Conservation (phyloP, 2,888 invertebrate species). For the Eupelmus urozonus region DNA sequence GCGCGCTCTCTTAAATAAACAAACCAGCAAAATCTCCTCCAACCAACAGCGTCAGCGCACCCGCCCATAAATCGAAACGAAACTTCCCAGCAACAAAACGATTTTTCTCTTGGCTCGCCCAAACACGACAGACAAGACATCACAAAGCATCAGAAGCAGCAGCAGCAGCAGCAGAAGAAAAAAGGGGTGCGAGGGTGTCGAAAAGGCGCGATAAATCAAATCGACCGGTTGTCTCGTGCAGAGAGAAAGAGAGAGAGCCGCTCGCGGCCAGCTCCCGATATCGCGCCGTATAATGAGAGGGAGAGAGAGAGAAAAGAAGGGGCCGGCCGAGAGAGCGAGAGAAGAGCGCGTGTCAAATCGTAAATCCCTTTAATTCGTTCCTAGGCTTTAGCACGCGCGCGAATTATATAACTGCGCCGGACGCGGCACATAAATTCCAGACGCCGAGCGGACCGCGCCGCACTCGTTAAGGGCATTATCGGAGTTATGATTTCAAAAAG, state of each 20-base stretch:
- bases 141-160: constrained; percentile 16
- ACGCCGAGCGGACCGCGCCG: constrained; percentile 57
- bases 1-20: too few species aligned
- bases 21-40: too few species aligned
- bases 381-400: constrained; percentile 71
- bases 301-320: constrained; percentile 31
- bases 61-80: too few species aligned
- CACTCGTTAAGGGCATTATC: constrained; percentile 50
- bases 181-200: constrained; percentile 66
- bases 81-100: constrained; percentile 64
- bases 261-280: too few species aligned
- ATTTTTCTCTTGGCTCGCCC: constrained; percentile 35
- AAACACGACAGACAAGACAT: constrained; percentile 26
- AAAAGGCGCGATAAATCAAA: constrained; percentile 73
- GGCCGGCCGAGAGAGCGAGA: too few species aligned
- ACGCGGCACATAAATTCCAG: constrained; percentile 71
- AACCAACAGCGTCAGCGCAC: background rate
- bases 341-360: constrained; percentile 72
- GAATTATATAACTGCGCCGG: constrained; percentile 72
- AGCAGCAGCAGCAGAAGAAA: constrained; percentile 56
- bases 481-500: too few species aligned
- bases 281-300: constrained; percentile 66
- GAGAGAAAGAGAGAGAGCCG: too few species aligned
- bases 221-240: constrained; percentile 71
- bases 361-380: constrained; percentile 75